Percentiles rank a stretch among this genome's conserved stretches.
Conservation (phyloP, 2,113 vertebrate species). For the Reinhardtius hippoglossoides region DNA sequence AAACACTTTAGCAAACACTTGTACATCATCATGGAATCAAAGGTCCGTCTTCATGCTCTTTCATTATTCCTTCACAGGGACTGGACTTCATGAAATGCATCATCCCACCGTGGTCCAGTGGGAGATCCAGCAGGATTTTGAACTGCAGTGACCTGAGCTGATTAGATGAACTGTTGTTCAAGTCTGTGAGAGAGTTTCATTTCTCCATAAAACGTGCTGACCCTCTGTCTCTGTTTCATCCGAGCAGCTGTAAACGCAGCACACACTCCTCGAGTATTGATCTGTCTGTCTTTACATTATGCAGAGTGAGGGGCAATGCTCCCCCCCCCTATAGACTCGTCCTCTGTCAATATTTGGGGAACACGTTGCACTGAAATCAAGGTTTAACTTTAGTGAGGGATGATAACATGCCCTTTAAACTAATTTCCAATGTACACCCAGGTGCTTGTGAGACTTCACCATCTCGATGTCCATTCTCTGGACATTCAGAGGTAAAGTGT, state of each 20-base stretch:
- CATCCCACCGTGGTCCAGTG: background rate
- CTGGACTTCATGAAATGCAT: background rate
- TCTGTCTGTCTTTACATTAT: conserved; percentile 45
- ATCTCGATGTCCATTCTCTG: too few relatives aligned
- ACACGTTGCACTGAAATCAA: conserved; percentile 34
- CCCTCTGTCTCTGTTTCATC: background rate
- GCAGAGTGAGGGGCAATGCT: conserved; percentile 42
- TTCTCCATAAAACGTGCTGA: background rate
- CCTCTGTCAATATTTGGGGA: conserved; percentile 54
- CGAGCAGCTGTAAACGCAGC: background rate
- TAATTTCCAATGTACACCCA: background rate
- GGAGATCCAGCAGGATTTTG: too few relatives aligned
- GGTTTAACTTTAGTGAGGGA: conserved; percentile 17
- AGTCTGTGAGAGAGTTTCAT: background rate
- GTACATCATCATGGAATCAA: too few relatives aligned
- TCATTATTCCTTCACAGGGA: too few relatives aligned
- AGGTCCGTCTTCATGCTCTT: too few relatives aligned
- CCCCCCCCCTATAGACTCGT: conserved; percentile 10
- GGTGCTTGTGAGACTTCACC: too few relatives aligned
- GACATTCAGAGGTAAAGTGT: too few relatives aligned
- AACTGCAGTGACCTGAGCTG: background rate
- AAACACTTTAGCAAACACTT: too few relatives aligned
- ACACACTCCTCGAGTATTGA: conserved; percentile 50
- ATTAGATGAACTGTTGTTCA: background rate
- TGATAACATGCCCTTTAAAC: background rate